Conservation (phyloP, 2,113 vertebrate genomes). For the Hucho hucho region DNA sequence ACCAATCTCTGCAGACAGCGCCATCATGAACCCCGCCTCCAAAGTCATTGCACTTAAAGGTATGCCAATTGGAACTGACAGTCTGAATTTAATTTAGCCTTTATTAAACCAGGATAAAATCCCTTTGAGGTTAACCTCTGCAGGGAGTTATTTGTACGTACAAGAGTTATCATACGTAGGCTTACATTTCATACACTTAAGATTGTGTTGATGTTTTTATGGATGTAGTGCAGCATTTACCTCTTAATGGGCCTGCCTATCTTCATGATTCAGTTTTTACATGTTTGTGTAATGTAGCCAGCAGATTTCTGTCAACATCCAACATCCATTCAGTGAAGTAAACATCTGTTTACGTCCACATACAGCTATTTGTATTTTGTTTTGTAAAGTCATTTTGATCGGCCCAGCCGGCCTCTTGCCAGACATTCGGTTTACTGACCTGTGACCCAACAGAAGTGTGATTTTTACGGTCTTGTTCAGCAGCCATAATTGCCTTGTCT, state of each 20-base stretch:
- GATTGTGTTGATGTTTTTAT: not conserved
- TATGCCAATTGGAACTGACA: conserved; percentile 56
- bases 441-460: conserved; percentile 47
- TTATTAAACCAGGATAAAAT: too few species aligned
- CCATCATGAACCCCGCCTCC: conserved; percentile 99
- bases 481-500: conserved; percentile 80
- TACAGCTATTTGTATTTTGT: conserved; percentile 51
- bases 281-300: conserved; percentile 24
- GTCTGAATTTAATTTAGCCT: too few species aligned
- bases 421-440: conserved; percentile 50
- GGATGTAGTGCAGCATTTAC: not conserved
- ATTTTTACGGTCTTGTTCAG: conserved; percentile 68
- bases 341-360: conserved; percentile 51
- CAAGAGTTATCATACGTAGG: too few species aligned
- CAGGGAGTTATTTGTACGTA: too few species aligned
- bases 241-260: not conserved
- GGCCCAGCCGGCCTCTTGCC: not conserved
- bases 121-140: too few species aligned
- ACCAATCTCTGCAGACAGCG: conserved; percentile 97
- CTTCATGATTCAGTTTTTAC: conserved; percentile 22
- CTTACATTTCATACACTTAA: not conserved
- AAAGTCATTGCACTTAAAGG: conserved; percentile 99
- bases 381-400: conserved; percentile 47
- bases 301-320: conserved; percentile 14
- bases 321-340: conserved; percentile 26